Evolutionary conservation across 2,888 invertebrate species (phyloP).

Genomic region (Clostera curtula): DNA sequence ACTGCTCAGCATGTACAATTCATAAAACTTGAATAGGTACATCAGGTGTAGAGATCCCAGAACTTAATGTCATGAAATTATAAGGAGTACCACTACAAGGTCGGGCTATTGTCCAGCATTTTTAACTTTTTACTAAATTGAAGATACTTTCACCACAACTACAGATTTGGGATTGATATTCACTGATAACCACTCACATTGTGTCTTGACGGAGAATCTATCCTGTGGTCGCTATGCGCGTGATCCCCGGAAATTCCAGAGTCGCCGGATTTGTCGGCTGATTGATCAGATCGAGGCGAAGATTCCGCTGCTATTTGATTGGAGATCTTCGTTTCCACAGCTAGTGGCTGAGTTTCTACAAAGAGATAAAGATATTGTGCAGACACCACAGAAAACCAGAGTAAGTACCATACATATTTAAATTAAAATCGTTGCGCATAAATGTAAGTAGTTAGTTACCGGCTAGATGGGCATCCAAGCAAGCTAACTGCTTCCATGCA

Average conservation of each 20-base stretch:
- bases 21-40: too few relatives aligned
- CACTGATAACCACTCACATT: slow-evolving; percentile 29
- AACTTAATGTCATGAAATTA: too few relatives aligned
- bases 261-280: slow-evolving; percentile 85
- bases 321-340: slow-evolving; percentile 68
- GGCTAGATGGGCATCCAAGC: slow-evolving; percentile 71
- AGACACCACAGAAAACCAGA: neutral
- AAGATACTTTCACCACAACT: too few relatives aligned
- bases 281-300: slow-evolving; percentile 65
- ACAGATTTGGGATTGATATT: too few relatives aligned
- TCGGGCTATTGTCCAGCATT: too few relatives aligned
- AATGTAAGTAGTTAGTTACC: slow-evolving; percentile 25
- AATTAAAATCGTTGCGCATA: too few relatives aligned
- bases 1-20: too few relatives aligned
- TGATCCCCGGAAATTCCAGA: slow-evolving; percentile 88
- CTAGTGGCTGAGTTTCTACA: slow-evolving; percentile 55
- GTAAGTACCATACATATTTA: too few relatives aligned
- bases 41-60: too few relatives aligned
- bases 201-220: slow-evolving; percentile 64
- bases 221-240: slow-evolving; percentile 58
- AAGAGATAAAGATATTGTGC: slow-evolving; percentile 1
- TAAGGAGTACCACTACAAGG: too few relatives aligned
- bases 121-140: too few relatives aligned
- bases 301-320: slow-evolving; percentile 54
- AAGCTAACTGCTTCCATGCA: slow-evolving; percentile 85